Evolutionary conservation across 2,797 vertebrate species (phyloP).

Genomic region (Chrysocyon brachyurus): DNA sequence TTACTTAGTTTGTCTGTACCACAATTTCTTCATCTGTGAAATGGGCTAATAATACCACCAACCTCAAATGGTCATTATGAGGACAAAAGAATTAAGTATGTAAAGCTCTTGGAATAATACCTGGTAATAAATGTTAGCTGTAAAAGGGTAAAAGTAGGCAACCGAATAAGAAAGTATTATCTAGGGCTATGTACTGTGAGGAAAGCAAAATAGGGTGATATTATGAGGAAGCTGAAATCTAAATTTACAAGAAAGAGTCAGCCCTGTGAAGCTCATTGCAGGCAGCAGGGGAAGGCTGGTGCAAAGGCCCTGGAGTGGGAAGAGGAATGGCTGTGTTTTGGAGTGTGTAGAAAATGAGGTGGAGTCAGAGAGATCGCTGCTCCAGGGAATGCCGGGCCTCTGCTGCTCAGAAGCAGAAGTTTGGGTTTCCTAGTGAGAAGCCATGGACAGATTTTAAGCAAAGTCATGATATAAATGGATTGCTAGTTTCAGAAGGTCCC

Average conservation of each 20-base stretch:
- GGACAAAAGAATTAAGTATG: neutral
- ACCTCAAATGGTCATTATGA: neutral
- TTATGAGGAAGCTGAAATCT: neutral
- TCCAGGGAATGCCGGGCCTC: fast-evolving
- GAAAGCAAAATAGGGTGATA: neutral
- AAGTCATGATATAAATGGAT: neutral
- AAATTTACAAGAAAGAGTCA: neutral
- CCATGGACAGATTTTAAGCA: neutral
- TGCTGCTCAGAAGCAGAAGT: neutral
- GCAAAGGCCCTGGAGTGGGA: neutral
- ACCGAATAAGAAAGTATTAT: neutral
- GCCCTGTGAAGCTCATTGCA: neutral
- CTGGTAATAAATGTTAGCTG: neutral
- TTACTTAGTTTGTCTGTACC: neutral
- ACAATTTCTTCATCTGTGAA: constrained; percentile 2
- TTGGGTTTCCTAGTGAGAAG: neutral
- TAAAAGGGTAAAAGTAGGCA: neutral
- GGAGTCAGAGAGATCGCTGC: neutral
- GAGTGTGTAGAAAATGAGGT: neutral
- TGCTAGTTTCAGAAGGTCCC: neutral
- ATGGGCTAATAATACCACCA: neutral
- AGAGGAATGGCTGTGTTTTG: no score
- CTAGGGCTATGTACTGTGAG: neutral
- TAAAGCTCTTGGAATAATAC: constrained; percentile 6
- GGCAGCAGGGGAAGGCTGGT: neutral